Base-by-base conservation (phyloP, 2,113 vertebrate genomes). In the Paramormyrops kingsleyae region DNA sequence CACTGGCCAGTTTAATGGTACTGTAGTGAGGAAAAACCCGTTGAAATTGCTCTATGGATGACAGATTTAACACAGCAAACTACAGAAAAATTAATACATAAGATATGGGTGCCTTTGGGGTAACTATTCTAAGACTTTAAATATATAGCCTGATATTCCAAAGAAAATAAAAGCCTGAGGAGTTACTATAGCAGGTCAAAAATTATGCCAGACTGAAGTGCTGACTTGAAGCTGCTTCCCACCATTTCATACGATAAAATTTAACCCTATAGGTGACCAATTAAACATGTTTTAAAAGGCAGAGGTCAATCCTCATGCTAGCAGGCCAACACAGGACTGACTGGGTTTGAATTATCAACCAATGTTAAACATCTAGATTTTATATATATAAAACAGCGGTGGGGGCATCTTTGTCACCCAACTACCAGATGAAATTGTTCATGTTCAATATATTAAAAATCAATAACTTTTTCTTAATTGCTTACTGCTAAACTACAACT, bases 401-500 rank as follows among this genome's bases (percentile, higher is more conserved):
- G 56, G 52, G 19, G n/a, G 52, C 21, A 85, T 85, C 89, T 83
- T 39, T 21, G 52, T 62, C 77, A 89, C 77, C 53, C 80, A 84
- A 47, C 80, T 56, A 50, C 80, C 80, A 89, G 52, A 85, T 88
- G 39, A 74, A 59, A 91, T 93, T 92, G 91, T n/a, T 39, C 35
- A 94, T 92, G 94, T 91, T 92, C 92, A 95, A 95, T 96, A 96
- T 95, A 96, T 95, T 95, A 95, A 92, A 91, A 84, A 59, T 94
- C 92, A 93, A 59, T 87, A 92, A 95, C 93, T 94, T 91, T 93
- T 95, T 87, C 44, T 92, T 87, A 92, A 93, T 91, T 94, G 92
- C 62, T 62, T 93, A 94, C 83, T 88, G 80, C 50, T 74, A 66
- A 92, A 94, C 92, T 62, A 88, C 91, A 92, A 91, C 92, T 94